phyloP scores from a whole-genome alignment of 2,888 invertebrate genomes.

The Cantharis lateralis region DNA sequence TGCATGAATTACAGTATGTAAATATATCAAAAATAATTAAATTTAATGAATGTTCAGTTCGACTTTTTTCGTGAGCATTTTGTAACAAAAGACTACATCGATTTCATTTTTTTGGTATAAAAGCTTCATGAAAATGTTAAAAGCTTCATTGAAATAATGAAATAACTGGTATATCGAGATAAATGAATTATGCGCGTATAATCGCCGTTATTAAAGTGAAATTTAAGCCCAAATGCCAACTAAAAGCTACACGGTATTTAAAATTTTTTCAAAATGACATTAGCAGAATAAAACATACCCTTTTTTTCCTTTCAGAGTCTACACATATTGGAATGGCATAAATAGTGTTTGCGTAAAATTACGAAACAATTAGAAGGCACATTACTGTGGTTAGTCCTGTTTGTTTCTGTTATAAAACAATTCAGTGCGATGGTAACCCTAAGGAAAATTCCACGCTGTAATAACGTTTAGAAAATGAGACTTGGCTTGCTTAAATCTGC shows the following conservation, averaged over 20 bases:
- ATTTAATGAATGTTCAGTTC: not conserved
- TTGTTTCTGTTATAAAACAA: not conserved
- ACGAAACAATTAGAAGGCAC: slow-evolving; percentile 2
- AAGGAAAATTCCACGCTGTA: slow-evolving; percentile 11
- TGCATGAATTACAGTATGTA: not conserved
- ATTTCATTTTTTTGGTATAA: not conserved
- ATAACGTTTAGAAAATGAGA: slow-evolving; percentile 14
- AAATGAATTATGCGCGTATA: slow-evolving; percentile 1
- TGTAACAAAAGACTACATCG: not conserved
- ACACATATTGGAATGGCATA: not conserved
- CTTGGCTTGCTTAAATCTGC: slow-evolving; percentile 9
- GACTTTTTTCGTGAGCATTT: not conserved
- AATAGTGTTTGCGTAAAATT: not conserved
- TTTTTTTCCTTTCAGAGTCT: too few species aligned
- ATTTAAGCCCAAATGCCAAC: not conserved
- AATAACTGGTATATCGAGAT: not conserved
- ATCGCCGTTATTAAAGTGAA: slow-evolving; percentile 1
- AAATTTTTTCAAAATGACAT: too few species aligned
- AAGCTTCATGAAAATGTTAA: not conserved
- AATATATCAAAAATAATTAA: not conserved
- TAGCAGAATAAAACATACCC: too few species aligned
- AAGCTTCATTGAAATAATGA: not conserved
- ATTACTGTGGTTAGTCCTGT: not conserved
- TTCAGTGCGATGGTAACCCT: slow-evolving; percentile 2
- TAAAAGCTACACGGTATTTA: not conserved